phyloP scores from a whole-genome alignment of 2,888 invertebrate genomes.

The Sinopyrophorus schimmeli region DNA sequence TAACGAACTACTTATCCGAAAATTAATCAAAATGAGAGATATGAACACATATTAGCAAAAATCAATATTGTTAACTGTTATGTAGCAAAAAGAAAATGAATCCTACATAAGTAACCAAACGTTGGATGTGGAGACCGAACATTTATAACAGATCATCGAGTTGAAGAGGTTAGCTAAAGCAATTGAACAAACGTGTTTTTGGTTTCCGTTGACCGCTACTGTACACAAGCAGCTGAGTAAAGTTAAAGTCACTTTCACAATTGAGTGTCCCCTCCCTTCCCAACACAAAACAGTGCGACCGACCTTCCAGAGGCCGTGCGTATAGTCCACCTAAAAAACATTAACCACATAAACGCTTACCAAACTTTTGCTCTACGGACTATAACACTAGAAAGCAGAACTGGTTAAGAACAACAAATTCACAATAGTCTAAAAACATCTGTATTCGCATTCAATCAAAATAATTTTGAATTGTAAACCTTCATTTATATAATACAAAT shows the following conservation, averaged over 20 bases:
- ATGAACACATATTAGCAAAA: too few species aligned
- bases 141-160: conserved; percentile 28
- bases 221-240: conserved; percentile 41
- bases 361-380: conserved; percentile 34
- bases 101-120: neutral
- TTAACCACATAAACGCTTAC: conserved; percentile 30
- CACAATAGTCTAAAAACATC: too few species aligned
- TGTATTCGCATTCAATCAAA: too few species aligned
- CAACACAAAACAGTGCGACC: conserved; percentile 44
- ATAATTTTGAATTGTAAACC: too few species aligned
- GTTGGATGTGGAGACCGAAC: too few species aligned
- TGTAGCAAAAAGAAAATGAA: too few species aligned
- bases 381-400: conserved; percentile 31
- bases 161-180: conserved; percentile 27
- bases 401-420: conserved; percentile 20
- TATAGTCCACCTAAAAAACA: conserved; percentile 47
- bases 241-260: conserved; percentile 39
- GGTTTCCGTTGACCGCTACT: conserved; percentile 40
- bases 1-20: too few species aligned
- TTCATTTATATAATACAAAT: neutral
- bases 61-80: too few species aligned
- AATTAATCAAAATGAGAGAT: too few species aligned
- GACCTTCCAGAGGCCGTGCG: conserved; percentile 54
- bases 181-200: conserved; percentile 38
- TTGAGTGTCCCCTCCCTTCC: conserved; percentile 36